These are phyloP conservation scores for Arenaria interpres DNA, from an alignment of 2,113 vertebrate genomes.

Conservation along the genomic window DNA sequence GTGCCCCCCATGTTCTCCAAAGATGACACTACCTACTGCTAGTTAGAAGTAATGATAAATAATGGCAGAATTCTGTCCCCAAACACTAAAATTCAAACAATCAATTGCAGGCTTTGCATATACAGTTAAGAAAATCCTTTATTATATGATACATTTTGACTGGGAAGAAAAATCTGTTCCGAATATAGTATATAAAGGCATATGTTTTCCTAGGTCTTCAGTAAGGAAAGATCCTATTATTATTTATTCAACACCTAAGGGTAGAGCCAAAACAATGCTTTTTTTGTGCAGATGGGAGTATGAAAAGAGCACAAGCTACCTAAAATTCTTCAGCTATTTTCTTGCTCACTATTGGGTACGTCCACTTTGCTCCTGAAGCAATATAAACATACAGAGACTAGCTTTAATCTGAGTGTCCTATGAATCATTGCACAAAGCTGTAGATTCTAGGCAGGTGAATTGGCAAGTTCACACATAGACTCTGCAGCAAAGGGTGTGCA, in stretches of 20 bases:
- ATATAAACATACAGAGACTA: neutral
- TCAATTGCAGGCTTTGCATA: neutral
- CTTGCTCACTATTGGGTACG: neutral
- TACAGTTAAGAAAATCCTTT: neutral
- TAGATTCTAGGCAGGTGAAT: neutral
- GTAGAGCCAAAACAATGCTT: accelerated
- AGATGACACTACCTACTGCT: neutral
- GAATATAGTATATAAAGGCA: neutral
- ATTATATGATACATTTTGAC: neutral
- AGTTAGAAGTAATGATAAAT: neutral
- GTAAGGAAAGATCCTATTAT: neutral
- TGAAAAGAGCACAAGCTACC: neutral
- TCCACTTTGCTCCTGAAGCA: neutral
- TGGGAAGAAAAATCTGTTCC: neutral
- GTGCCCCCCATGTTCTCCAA: neutral
- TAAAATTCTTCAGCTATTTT: neutral
- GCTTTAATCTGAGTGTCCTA: neutral
- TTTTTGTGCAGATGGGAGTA: neutral
- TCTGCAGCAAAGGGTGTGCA: neutral
- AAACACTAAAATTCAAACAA: neutral
- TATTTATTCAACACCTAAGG: neutral
- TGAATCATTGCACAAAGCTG: neutral
- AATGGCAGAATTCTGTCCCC: neutral
- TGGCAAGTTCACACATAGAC: neutral
- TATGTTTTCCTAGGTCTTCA: neutral